Conservation (phyloP, 2,113 vertebrate species). For the Bothrops jararaca region DNA sequence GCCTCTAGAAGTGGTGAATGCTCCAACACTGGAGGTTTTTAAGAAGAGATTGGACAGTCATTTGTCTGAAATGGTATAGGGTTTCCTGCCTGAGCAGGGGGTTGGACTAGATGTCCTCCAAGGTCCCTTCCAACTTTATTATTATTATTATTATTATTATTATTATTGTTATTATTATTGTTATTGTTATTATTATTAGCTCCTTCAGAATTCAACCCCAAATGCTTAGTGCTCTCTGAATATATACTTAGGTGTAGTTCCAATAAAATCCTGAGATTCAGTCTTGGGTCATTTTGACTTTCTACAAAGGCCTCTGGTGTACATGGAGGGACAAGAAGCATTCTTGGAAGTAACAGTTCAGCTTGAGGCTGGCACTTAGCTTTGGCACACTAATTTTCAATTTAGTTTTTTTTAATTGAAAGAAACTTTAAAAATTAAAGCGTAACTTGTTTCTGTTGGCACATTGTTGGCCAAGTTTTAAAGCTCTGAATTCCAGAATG, state of each 20-base stretch:
- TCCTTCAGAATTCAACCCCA: constrained; percentile 30
- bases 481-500: background rate
- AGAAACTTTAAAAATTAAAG: background rate
- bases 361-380: background rate
- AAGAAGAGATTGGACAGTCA: too few species aligned
- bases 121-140: too few species aligned
- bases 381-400: background rate
- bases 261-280: background rate
- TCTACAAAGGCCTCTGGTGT: background rate
- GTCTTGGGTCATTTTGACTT: background rate
- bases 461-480: background rate
- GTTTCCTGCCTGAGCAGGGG: too few species aligned
- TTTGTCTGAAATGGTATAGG: too few species aligned
- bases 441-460: background rate
- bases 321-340: background rate
- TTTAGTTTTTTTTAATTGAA: background rate
- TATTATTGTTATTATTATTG: too few species aligned
- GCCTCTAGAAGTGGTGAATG: too few species aligned
- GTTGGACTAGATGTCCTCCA: too few species aligned
- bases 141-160: too few species aligned
- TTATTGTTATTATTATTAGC: background rate
- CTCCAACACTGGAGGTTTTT: too few species aligned
- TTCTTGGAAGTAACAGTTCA: background rate
- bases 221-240: background rate
- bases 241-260: background rate